These are phyloP conservation scores for Myrmecophaga tridactyla DNA, from an alignment of 2,113 vertebrate genomes.

Conservation along the genomic window DNA sequence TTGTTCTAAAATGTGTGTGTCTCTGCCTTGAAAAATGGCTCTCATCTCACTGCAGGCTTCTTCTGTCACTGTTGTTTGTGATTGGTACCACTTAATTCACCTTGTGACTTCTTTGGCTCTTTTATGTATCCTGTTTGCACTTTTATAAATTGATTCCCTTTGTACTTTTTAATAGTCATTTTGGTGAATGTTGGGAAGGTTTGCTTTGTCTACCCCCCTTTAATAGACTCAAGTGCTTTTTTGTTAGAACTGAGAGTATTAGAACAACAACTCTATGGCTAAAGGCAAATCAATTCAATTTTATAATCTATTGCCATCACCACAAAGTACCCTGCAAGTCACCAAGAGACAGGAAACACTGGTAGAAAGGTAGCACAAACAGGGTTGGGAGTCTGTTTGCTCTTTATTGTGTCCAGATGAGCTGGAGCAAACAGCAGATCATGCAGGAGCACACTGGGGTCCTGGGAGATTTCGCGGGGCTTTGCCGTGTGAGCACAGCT, in stretches of 20 bases:
- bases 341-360: background rate
- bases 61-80: background rate
- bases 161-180: background rate
- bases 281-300: constrained; percentile 2
- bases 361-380: background rate
- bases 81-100: background rate
- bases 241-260: background rate
- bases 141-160: background rate
- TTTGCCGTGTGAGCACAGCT: background rate
- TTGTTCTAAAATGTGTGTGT: background rate
- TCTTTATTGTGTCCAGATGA: background rate
- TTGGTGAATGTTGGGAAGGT: background rate
- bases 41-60: background rate
- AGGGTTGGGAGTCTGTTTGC: background rate
- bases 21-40: background rate
- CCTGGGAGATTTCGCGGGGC: background rate
- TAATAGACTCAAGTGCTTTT: background rate
- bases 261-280: background rate
- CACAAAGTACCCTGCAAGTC: background rate
- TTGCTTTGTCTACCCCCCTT: background rate
- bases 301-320: background rate
- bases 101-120: background rate
- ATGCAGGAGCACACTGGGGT: rapidly evolving
- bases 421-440: background rate
- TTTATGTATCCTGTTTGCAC: background rate